Conservation (phyloP, 2,113 vertebrate species). For the Ceyx cyanopectus region DNA sequence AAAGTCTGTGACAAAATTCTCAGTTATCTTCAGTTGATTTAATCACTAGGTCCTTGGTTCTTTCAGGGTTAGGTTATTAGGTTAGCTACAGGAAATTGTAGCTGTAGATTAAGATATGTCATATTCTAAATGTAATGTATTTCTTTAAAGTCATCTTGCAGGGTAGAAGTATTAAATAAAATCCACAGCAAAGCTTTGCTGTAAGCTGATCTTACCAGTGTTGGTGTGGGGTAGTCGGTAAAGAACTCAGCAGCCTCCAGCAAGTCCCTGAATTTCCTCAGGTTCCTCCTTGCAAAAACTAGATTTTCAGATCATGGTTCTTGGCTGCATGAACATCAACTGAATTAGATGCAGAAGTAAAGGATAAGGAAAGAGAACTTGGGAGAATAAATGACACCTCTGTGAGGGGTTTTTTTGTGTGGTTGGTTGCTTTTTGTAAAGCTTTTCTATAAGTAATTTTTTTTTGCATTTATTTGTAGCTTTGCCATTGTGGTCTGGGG, state of each 20-base stretch:
- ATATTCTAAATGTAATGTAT: background rate
- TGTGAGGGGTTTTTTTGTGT: background rate
- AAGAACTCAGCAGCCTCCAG: background rate
- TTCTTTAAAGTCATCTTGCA: background rate
- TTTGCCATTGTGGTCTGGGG: conserved; percentile 97
- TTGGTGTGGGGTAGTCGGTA: background rate
- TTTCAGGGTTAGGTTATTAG: background rate
- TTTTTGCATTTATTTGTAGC: conserved; percentile 73
- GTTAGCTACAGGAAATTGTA: conserved; percentile 18
- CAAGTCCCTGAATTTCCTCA: background rate
- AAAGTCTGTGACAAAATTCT: background rate
- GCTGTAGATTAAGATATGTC: background rate
- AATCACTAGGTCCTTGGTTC: background rate
- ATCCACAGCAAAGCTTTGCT: background rate
- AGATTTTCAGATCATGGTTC: background rate
- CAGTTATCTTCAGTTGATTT: conserved; percentile 28
- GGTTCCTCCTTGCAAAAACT: background rate
- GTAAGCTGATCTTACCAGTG: background rate
- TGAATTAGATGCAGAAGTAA: background rate
- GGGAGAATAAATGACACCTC: background rate
- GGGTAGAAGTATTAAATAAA: background rate
- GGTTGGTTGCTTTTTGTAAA: background rate
- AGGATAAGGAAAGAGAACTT: background rate
- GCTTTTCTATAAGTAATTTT: background rate
- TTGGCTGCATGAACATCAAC: background rate